Conservation (phyloP, 2,113 vertebrate species). For the Hepsetus odoe region DNA sequence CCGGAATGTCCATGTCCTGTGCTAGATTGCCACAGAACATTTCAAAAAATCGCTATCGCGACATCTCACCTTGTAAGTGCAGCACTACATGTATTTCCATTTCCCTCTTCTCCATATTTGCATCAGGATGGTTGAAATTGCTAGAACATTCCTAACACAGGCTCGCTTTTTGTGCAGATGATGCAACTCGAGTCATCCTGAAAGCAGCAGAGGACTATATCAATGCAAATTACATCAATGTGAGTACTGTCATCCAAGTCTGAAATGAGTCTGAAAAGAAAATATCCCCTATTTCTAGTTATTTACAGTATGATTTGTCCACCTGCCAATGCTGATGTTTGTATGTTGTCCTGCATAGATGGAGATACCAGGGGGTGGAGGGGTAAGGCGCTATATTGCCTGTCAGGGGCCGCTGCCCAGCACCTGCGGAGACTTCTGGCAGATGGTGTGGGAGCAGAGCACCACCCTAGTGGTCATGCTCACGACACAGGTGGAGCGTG, state of each 20-base stretch:
- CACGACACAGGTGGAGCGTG: conserved; percentile 95
- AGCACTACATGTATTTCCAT: neutral
- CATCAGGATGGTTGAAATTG: neutral
- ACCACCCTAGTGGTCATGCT: conserved; percentile 97
- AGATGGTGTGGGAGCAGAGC: conserved; percentile 98
- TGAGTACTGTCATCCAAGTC: conserved; percentile 72
- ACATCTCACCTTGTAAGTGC: conserved; percentile 98
- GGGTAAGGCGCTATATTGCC: conserved; percentile 97
- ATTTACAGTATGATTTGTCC: neutral
- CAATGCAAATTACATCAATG: conserved; percentile 99
- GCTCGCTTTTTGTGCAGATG: conserved; percentile 75
- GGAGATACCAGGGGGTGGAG: conserved; percentile 94
- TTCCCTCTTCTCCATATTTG: neutral
- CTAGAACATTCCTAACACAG: neutral
- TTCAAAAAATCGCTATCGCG: conserved; percentile 99
- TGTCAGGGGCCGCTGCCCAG: conserved; percentile 96
- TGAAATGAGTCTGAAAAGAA: neutral
- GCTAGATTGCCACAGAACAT: conserved; percentile 99
- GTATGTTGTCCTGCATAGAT: conserved; percentile 75
- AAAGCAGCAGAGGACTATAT: conserved; percentile 96
- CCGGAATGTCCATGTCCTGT: conserved; percentile 98
- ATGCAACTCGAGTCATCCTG: conserved; percentile 96
- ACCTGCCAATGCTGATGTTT: neutral
- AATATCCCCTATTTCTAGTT: no score
- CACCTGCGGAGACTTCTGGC: conserved; percentile 97